phyloP scores from a whole-genome alignment of 2,888 invertebrate genomes.

The Polydrusus tereticollis region DNA sequence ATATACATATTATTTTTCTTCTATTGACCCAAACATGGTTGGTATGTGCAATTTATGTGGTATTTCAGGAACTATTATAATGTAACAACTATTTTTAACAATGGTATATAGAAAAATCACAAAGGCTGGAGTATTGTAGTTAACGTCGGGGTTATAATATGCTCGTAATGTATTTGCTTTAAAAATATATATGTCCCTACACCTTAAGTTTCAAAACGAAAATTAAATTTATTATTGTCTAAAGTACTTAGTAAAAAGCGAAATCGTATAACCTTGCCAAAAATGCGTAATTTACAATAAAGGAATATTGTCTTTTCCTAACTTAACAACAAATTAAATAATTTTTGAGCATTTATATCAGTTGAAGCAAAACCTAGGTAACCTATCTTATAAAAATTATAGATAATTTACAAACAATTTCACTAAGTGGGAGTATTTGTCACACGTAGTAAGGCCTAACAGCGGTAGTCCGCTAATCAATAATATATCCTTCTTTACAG shows the following conservation, averaged over 20 bases:
- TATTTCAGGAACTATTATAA: slow-evolving; percentile 26
- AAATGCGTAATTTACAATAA: slow-evolving; percentile 4
- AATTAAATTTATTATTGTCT: slow-evolving; percentile 13
- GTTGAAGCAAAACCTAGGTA: slow-evolving; percentile 19
- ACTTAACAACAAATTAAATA: slow-evolving; percentile 13
- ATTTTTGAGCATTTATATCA: slow-evolving; percentile 36
- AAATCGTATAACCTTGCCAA: slow-evolving; percentile 8
- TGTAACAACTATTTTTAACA: slow-evolving; percentile 27
- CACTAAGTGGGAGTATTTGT: no score
- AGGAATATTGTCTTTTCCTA: slow-evolving; percentile 17
- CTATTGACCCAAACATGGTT: not conserved
- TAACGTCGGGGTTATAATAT: not conserved
- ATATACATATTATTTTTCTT: slow-evolving; percentile 5
- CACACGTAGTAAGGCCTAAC: no score
- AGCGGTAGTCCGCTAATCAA: no score
- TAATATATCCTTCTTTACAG: no score
- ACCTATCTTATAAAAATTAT: not conserved
- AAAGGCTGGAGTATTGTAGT: slow-evolving; percentile 39
- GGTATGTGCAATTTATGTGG: slow-evolving; percentile 21
- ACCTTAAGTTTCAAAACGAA: slow-evolving; percentile 30
- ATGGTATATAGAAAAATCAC: slow-evolving; percentile 38
- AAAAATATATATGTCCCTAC: slow-evolving; percentile 34
- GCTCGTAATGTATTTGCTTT: not conserved
- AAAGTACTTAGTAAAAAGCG: slow-evolving; percentile 6
- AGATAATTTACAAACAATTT: not conserved